These are phyloP conservation scores for Stigmatopora nigra DNA, from an alignment of 2,113 vertebrate species.

Conservation along the genomic window DNA sequence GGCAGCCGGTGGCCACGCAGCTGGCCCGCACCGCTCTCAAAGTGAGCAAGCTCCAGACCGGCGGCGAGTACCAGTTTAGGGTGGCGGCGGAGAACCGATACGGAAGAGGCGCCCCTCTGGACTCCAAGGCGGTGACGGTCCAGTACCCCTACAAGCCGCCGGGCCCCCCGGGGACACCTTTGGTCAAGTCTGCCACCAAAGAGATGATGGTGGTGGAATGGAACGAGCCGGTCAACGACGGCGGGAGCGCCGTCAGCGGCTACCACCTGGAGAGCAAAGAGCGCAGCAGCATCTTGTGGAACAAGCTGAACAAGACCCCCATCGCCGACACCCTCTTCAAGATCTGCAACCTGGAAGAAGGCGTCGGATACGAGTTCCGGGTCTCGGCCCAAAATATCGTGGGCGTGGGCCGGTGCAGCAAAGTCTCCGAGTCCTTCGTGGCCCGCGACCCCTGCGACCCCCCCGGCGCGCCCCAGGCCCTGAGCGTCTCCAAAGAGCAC, in stretches of 20 bases:
- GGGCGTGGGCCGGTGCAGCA: slow-evolving; percentile 88
- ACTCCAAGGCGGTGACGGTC: slow-evolving; percentile 83
- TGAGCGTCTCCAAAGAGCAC: slow-evolving; percentile 82
- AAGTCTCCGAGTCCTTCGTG: slow-evolving; percentile 89
- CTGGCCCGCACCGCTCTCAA: slow-evolving; percentile 92
- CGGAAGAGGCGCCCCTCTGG: slow-evolving; percentile 81
- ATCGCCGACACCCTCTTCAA: slow-evolving; percentile 90
- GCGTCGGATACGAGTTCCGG: slow-evolving; percentile 92
- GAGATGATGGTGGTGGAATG: slow-evolving; percentile 94
- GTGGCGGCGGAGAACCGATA: slow-evolving; percentile 95
- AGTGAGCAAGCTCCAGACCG: slow-evolving; percentile 86
- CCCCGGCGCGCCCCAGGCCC: slow-evolving; percentile 86
- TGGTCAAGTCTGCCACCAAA: slow-evolving; percentile 80
- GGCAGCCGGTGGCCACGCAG: slow-evolving; percentile 84
- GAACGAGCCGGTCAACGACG: slow-evolving; percentile 93
- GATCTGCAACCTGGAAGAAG: slow-evolving; percentile 90
- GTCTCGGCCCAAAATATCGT: slow-evolving; percentile 96
- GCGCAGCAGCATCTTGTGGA: slow-evolving; percentile 94
- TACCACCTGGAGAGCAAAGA: slow-evolving; percentile 97
- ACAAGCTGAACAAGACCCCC: slow-evolving; percentile 85
- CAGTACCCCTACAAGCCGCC: slow-evolving; percentile 95
- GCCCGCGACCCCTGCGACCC: slow-evolving; percentile 95
- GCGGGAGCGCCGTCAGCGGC: slow-evolving; percentile 85
- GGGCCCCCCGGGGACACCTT: slow-evolving; percentile 92
- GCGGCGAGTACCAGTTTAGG: slow-evolving; percentile 92